phyloP scores from a whole-genome alignment of 2,113 vertebrate species.

The Myiozetetes cayanensis region DNA sequence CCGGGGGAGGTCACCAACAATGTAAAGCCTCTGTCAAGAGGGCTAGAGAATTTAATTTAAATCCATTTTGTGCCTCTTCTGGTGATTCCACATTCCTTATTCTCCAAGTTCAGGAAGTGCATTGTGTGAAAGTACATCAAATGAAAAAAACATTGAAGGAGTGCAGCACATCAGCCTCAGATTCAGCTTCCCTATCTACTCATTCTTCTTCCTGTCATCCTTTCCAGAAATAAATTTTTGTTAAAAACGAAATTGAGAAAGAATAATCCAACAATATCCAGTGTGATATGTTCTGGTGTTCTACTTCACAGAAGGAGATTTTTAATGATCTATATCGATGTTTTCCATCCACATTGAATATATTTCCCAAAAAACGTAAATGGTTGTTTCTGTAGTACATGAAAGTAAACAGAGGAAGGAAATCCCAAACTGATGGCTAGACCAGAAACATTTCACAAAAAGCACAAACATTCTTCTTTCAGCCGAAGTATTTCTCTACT shows the following conservation, averaged over 20 bases:
- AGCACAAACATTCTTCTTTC: not conserved
- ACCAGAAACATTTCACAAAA: not conserved
- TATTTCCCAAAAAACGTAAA: not conserved
- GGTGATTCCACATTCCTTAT: not conserved
- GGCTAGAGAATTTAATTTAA: not conserved
- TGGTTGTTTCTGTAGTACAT: not conserved
- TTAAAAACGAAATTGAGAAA: conserved; percentile 5
- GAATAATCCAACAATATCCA: not conserved
- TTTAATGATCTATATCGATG: not conserved
- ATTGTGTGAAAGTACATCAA: not conserved
- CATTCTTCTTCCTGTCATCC: not conserved
- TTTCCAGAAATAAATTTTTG: not conserved
- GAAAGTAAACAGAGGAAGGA: not conserved
- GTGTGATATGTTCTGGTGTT: not conserved
- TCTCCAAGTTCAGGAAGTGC: not conserved
- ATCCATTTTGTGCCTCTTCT: not conserved
- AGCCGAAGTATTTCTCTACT: not conserved
- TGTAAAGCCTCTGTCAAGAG: not conserved
- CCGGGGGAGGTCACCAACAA: not conserved
- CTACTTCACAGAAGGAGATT: not conserved
- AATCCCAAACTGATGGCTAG: not conserved
- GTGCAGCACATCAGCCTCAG: not conserved
- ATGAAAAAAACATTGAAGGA: not conserved
- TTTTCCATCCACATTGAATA: not conserved
- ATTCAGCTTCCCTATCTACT: not conserved